Conservation (phyloP, 2,113 vertebrate species). For the Callospermophilus lateralis region DNA sequence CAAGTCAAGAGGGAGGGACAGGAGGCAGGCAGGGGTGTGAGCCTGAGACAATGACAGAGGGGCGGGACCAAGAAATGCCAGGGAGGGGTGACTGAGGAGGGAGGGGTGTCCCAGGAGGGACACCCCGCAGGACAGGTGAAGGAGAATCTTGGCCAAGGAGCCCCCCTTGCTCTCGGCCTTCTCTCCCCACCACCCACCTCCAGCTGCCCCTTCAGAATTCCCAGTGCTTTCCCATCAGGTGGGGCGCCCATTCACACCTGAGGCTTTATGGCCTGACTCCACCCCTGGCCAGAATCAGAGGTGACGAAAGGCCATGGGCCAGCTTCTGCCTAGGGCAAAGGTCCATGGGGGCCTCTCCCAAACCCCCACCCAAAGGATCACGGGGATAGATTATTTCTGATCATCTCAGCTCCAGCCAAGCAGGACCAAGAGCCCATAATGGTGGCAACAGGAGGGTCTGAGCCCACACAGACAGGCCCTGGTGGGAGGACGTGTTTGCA, state of each 20-base stretch:
- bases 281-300: neutral
- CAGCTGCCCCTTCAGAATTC: neutral
- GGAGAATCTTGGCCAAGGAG: accelerated
- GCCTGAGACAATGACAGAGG: neutral
- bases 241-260: neutral
- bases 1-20: neutral
- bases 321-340: neutral
- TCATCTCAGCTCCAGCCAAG: neutral
- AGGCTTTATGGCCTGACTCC: neutral
- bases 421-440: too few species aligned
- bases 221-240: neutral
- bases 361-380: neutral
- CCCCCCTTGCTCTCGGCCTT: neutral
- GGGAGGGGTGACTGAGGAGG: neutral
- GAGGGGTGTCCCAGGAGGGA: neutral
- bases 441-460: neutral
- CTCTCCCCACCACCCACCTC: neutral
- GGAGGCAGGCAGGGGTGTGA: neutral
- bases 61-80: neutral
- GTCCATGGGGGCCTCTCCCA: neutral
- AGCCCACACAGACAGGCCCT: accelerated
- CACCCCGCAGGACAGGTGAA: neutral
- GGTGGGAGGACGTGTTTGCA: neutral
- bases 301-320: neutral
- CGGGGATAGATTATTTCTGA: neutral